Evolutionary conservation across 2,888 invertebrate species (phyloP), one percentile per base, ranked within the genome.

Genomic region (Mystacides longicornis): DNA sequence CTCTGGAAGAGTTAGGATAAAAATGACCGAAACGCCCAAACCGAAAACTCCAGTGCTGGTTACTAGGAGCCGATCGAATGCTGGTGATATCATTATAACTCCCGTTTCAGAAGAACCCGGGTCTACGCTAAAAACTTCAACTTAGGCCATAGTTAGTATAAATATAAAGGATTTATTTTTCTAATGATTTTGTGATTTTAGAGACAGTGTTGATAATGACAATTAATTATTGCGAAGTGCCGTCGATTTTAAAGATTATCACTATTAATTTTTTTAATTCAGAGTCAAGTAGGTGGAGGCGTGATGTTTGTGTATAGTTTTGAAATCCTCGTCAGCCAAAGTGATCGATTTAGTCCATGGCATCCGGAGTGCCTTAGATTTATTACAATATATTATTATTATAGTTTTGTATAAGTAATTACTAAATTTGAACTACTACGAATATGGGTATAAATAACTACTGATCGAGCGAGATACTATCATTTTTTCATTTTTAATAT

Each of bases 11-110:
- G 89, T 89, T 46, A 86, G 87, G 65, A 87, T 89, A 62, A 87
- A 83, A 70, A 74, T 87, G 66, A 80, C 85, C 14, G 88, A 89
- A 68, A 85, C 84, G 56, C 86, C 86, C 1, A 86, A 85, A 66
- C 89, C 88, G 47, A 88, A 86, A 72, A 89, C 89, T n/a, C 89
- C 89, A 27, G 80, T 88, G 69, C 76, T 89, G 67, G 86, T 89
- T 66, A 88, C 85, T 65, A 82, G 88, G 69, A 83, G 83, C 72
- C 77, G 82, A 64, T 85, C 87, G 50, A 86, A 85, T 68, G 86
- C 86, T 60, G 89, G 88, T 62, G 86, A 85, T 62, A 85, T 86
- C 64, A 83, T 88, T 64, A 83, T 88, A 67, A 87, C 86, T 62
- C 80, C 81, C 49, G 71, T 81, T 54, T 71, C 66, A 54, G 72